Evolutionary conservation across 1,140 invertebrate species (phyloP).

Genomic region (Trissolcus basalis): DNA sequence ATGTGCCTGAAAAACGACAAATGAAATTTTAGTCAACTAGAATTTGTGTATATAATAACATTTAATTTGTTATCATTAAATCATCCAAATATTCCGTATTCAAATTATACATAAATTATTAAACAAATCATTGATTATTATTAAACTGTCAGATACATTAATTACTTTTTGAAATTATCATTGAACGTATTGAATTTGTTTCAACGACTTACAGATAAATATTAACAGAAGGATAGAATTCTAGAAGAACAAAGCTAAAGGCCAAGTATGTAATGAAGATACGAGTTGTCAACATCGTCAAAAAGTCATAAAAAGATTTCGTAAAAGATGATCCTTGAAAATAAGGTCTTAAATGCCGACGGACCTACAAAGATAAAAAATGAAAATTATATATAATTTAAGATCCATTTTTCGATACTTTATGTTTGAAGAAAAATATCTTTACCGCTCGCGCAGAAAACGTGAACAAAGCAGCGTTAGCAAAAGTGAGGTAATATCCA

Average conservation of each 20-base stretch:
- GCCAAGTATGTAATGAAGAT: constrained; percentile 90
- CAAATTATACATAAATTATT: neutral
- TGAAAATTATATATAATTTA: neutral
- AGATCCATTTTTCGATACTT: neutral
- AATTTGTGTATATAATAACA: too few species aligned
- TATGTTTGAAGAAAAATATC: neutral
- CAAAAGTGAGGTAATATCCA: constrained; percentile 97
- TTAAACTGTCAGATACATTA: too few species aligned
- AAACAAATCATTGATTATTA: too few species aligned
- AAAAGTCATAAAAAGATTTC: constrained; percentile 85
- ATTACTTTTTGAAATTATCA: too few species aligned
- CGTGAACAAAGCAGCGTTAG: constrained; percentile 91
- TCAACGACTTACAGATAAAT: constrained; percentile 79
- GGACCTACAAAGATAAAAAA: constrained; percentile 76
- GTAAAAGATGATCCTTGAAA: constrained; percentile 81
- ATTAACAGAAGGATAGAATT: constrained; percentile 82
- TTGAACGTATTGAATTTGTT: too few species aligned
- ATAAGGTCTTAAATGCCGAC: constrained; percentile 84
- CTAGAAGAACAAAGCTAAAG: constrained; percentile 92
- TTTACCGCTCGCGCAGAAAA: constrained; percentile 85
- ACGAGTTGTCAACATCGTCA: constrained; percentile 86
- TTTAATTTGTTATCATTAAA: neutral
- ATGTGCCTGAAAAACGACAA: constrained; percentile 14
- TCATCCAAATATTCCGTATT: neutral
- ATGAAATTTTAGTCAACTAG: too few species aligned